Conservation (phyloP, 1,140 invertebrate genomes). For the Drosophila insularis region DNA sequence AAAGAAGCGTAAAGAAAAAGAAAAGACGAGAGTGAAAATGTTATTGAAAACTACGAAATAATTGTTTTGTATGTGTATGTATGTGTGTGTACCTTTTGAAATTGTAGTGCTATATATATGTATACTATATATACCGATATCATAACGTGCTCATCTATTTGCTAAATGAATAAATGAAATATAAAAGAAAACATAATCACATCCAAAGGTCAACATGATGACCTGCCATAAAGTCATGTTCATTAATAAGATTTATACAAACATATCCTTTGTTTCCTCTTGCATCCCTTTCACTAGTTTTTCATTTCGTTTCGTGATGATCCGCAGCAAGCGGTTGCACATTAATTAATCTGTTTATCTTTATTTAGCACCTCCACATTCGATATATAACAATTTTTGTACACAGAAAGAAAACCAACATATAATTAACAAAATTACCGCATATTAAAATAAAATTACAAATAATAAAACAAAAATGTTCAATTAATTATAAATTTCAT, state of each 20-base stretch:
- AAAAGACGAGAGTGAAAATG: conserved; percentile 17
- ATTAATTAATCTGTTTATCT: conserved; percentile 13
- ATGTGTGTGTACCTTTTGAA: conserved; percentile 19
- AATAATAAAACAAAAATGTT: conserved; percentile 37
- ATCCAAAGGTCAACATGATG: conserved; percentile 24
- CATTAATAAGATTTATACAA: conserved; percentile 55
- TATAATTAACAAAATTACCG: conserved; percentile 14
- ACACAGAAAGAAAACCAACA: conserved; percentile 27
- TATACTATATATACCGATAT: conserved; percentile 32
- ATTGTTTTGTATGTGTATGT: conserved; percentile 11
- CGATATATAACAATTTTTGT: conserved; percentile 37
- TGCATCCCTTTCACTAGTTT: not conserved
- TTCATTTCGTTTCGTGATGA: not conserved
- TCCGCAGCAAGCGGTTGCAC: not conserved
- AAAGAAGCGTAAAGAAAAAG: not conserved
- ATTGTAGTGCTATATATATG: conserved; percentile 29
- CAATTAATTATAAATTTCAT: not conserved
- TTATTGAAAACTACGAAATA: conserved; percentile 23
- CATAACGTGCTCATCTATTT: conserved; percentile 26
- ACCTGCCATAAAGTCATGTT: conserved; percentile 78
- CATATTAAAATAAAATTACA: conserved; percentile 12
- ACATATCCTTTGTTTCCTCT: conserved; percentile 48
- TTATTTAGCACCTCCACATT: conserved; percentile 54
- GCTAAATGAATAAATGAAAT: conserved; percentile 3
- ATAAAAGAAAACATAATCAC: conserved; percentile 11